Conservation (phyloP, 2,888 invertebrate species). For the Deilephila porcellus region DNA sequence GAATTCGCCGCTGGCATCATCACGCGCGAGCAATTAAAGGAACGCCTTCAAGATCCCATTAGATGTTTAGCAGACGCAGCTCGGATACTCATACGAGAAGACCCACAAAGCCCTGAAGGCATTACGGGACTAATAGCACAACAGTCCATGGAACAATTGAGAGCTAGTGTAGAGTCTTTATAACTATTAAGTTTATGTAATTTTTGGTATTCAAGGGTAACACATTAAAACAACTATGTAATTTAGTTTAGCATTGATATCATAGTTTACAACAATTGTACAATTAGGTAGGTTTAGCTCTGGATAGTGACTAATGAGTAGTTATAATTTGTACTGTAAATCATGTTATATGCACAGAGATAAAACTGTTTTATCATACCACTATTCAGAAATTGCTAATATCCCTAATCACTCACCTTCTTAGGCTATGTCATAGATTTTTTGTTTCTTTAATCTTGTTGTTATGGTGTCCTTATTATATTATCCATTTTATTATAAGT, state of each 20-base stretch:
- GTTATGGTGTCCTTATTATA: neutral
- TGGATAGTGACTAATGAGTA: no score
- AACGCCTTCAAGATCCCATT: conserved; percentile 87
- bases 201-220: no score
- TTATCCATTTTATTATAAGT: neutral
- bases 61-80: conserved; percentile 86
- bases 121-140: conserved; percentile 85
- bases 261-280: no score
- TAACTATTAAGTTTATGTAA: conserved; percentile 39
- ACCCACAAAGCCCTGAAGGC: conserved; percentile 87
- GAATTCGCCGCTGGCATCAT: conserved; percentile 86
- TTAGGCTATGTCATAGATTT: neutral
- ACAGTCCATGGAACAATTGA: conserved; percentile 77
- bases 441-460: neutral
- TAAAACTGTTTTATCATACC: no score
- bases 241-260: no score
- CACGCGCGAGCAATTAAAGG: conserved; percentile 85
- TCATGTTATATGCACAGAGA: no score
- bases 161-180: conserved; percentile 68
- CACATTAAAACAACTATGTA: no score
- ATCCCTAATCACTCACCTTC: no score
- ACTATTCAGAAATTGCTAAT: no score
- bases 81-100: conserved; percentile 88
- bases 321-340: no score
- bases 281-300: no score